These are phyloP conservation scores for Psittacula cyanocephala DNA, from an alignment of 2,113 vertebrate species.

Conservation along the genomic window DNA sequence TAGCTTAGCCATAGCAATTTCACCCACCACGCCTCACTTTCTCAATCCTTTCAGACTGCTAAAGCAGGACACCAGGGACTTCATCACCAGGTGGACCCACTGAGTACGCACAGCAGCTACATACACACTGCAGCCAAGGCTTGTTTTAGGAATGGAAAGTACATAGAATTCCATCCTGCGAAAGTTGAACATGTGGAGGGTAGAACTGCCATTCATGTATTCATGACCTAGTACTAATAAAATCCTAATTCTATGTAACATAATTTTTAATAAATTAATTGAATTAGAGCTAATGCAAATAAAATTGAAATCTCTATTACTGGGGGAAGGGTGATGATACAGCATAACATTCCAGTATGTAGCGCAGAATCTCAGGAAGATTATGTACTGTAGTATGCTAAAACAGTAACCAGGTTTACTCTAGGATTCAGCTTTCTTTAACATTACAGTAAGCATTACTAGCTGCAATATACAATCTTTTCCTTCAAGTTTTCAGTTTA, in stretches of 20 bases:
- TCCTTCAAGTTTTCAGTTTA: background rate
- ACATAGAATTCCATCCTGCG: background rate
- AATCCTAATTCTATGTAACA: background rate
- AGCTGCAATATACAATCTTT: background rate
- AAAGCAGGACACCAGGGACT: background rate
- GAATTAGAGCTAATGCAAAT: background rate
- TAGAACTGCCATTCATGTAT: background rate
- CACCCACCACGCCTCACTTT: background rate
- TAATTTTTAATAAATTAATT: background rate
- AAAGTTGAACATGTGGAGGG: background rate
- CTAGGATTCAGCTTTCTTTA: background rate
- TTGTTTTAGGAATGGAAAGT: background rate
- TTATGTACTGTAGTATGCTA: background rate
- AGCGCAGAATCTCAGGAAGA: background rate
- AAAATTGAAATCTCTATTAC: background rate
- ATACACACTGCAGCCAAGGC: background rate
- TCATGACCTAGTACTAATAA: background rate
- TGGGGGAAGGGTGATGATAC: fast-evolving
- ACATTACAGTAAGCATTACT: background rate
- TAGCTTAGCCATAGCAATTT: background rate
- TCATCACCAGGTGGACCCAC: background rate
- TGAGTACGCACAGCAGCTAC: background rate
- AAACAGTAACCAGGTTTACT: background rate
- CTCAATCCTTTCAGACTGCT: background rate
- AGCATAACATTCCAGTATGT: background rate